Percentiles rank a stretch among this genome's conserved stretches.
Conservation (phyloP, 2,888 invertebrate genomes). For the Seira ritae region DNA sequence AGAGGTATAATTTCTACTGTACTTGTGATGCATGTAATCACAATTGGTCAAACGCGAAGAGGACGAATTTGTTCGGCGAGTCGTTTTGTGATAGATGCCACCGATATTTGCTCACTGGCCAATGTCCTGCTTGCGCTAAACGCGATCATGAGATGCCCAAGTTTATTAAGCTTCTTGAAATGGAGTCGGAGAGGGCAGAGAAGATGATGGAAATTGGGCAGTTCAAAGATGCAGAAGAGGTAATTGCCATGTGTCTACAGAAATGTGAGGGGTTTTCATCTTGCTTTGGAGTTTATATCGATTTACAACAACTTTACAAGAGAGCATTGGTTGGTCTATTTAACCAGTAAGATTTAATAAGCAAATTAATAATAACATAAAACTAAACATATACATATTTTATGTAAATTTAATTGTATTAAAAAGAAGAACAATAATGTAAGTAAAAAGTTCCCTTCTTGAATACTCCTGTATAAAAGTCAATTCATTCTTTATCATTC, state of each 20-base stretch:
- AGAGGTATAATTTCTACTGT: constrained; percentile 70
- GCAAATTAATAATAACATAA: no score
- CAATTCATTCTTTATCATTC: no score
- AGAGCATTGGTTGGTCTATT: constrained; percentile 62
- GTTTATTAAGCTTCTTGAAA: constrained; percentile 31
- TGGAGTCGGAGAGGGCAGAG: constrained; percentile 46
- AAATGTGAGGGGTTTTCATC: constrained; percentile 55
- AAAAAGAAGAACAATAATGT: no score
- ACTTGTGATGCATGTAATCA: constrained; percentile 67
- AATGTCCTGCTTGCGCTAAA: constrained; percentile 46
- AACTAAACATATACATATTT: no score
- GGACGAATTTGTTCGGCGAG: constrained; percentile 35
- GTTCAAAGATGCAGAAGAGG: constrained; percentile 56
- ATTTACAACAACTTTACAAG: constrained; percentile 66
- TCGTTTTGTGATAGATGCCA: constrained; percentile 57
- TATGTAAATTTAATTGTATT: no score
- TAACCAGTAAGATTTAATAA: constrained; percentile 42
- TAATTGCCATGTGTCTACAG: constrained; percentile 40
- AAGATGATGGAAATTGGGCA: constrained; percentile 29
- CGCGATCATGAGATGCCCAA: constrained; percentile 24
- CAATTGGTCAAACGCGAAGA: constrained; percentile 48
- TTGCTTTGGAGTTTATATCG: constrained; percentile 52
- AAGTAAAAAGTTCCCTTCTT: no score
- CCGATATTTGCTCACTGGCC: constrained; percentile 55
- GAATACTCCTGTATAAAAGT: no score